Conservation (phyloP, 1,140 invertebrate genomes). For the Heliconius hermathena region DNA sequence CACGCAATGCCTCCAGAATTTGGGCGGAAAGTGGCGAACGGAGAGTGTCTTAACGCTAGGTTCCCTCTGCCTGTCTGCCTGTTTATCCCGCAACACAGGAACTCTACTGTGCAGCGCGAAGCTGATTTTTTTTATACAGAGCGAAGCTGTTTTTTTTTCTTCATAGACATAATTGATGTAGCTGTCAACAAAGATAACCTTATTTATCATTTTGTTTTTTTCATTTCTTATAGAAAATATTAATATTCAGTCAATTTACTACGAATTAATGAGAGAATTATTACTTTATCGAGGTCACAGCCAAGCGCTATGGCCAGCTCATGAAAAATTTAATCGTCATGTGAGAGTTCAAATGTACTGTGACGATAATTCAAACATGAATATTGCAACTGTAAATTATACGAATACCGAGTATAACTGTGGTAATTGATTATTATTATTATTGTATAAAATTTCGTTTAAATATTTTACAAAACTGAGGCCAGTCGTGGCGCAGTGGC, state of each 20-base stretch:
- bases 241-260: background rate
- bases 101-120: too few relatives aligned
- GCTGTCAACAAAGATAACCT: background rate
- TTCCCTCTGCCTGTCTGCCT: too few relatives aligned
- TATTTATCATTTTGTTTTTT: background rate
- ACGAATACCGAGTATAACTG: background rate
- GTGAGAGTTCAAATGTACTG: background rate
- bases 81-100: too few relatives aligned
- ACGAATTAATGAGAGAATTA: background rate
- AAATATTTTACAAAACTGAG: too few relatives aligned
- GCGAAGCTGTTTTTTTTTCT: too few relatives aligned
- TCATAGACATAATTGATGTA: background rate
- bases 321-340: slow-evolving; percentile 1
- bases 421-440: too few relatives aligned
- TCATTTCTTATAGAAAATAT: background rate
- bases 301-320: background rate
- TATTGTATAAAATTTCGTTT: too few relatives aligned
- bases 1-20: too few relatives aligned
- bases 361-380: slow-evolving; percentile 8
- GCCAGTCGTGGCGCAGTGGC: too few relatives aligned
- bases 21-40: too few relatives aligned
- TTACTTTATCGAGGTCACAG: slow-evolving; percentile 11
- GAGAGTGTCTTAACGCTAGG: too few relatives aligned
- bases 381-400: slow-evolving; percentile 7
- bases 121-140: too few relatives aligned